Base-by-base conservation (phyloP, 2,797 vertebrate genomes). In the Perodicticus potto region DNA sequence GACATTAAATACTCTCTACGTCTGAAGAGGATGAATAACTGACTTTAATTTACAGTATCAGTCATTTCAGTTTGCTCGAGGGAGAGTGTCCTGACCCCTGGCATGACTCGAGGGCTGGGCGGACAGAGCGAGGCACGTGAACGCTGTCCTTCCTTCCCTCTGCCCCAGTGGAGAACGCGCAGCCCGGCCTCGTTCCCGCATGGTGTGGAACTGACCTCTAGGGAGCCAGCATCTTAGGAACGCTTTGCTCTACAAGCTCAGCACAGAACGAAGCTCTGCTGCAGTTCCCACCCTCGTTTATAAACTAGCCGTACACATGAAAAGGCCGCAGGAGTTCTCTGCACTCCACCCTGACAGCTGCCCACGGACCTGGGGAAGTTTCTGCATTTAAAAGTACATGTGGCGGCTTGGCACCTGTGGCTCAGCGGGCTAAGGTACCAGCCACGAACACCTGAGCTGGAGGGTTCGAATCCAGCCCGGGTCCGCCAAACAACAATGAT, bases 81-180 rank as follows among this genome's bases (percentile, higher is more conserved):
- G 43, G 29, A 73, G 32, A 20, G 11, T 12, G 17, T 37, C 53
- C 49, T 45, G 65, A 23, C 22, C 23, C 14, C 5, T 3, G 32
- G 53, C 19, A 49, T 23, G 25, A 63, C n/a, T 19, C 37, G 17
- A 32, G 53, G 73, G 40, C 13, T 25, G 27, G 74, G 40, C 23
- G 5, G 17, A 32, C 43, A 7, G 0, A 4, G 57, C 0, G 2
- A 13, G 45, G 22, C 32, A 57, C 0, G 14, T 1, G 0, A 9
- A 40, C 14, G 13, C 13, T 0, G 20, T 34, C 69, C 10, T 27
- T 70, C 53, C 45, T 7, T 9, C 4, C 57, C 69, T 69, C 45
- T 23, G 23, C 59, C 2, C 34, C 19, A 20, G 45, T 9, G 63
- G 34, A 84, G 12, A 34, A 57, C 6, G 12, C 27, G 32, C 9